These are phyloP conservation scores for Leucoraja ocellata DNA, from an alignment of 2,797 vertebrate species.

Conservation along the genomic window DNA sequence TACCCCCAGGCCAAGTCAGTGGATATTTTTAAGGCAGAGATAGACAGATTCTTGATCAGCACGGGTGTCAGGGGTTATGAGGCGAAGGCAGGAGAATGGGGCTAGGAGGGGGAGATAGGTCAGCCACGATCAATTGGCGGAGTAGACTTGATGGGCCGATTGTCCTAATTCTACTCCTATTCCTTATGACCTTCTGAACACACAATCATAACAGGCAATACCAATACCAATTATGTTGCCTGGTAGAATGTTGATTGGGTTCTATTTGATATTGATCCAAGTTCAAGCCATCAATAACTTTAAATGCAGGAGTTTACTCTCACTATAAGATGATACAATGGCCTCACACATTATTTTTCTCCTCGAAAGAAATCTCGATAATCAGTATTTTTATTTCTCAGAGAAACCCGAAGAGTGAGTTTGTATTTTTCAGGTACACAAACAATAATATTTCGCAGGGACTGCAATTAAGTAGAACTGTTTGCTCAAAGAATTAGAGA, in stretches of 20 bases:
- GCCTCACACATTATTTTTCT: neutral
- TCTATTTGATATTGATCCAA: neutral
- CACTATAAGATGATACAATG: neutral
- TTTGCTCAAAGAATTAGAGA: slow-evolving; percentile 35
- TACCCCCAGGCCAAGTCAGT: too few relatives aligned
- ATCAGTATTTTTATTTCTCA: neutral
- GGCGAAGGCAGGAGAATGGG: too few relatives aligned
- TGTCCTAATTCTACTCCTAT: too few relatives aligned
- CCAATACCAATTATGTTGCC: neutral
- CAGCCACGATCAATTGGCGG: too few relatives aligned
- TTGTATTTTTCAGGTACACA: neutral
- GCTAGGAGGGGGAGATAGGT: too few relatives aligned
- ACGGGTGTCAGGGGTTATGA: too few relatives aligned
- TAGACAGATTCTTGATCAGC: too few relatives aligned
- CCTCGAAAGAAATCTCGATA: neutral
- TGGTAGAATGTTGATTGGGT: neutral
- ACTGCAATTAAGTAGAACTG: slow-evolving; percentile 21
- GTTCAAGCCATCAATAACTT: neutral
- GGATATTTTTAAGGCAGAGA: too few relatives aligned
- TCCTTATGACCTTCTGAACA: too few relatives aligned
- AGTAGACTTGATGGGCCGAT: too few relatives aligned
- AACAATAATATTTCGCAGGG: neutral
- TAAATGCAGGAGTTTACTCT: neutral
- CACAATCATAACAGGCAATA: too few relatives aligned
- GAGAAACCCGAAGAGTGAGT: neutral